Evolutionary conservation across 2,113 vertebrate genomes (phyloP).

Genomic region (Petromus typicus): DNA sequence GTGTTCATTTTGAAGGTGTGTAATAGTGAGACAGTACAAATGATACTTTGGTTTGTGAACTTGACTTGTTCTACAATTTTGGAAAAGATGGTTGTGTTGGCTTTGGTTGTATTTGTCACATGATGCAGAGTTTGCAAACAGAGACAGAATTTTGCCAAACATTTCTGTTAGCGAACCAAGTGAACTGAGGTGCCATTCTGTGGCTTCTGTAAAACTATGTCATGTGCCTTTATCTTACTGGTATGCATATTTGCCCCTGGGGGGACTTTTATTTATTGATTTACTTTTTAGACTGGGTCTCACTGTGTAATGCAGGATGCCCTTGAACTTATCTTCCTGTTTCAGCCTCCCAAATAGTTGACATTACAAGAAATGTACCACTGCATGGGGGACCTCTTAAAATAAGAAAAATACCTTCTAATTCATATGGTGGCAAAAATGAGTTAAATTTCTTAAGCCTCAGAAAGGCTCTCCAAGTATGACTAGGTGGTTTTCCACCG

Average conservation of each 20-base stretch:
- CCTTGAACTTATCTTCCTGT: background rate
- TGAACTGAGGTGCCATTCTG: background rate
- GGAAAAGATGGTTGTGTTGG: background rate
- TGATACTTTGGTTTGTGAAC: background rate
- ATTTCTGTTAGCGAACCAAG: background rate
- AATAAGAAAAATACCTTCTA: constrained; percentile 19
- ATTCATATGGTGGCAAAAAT: constrained; percentile 37
- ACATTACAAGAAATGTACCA: background rate
- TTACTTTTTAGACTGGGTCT: background rate
- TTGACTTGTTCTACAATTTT: background rate
- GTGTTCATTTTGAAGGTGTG: background rate
- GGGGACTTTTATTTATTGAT: background rate
- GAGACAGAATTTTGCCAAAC: background rate
- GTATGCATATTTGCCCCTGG: background rate
- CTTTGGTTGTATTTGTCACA: background rate
- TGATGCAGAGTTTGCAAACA: background rate
- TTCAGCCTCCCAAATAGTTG: background rate
- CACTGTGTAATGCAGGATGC: background rate
- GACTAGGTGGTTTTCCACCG: background rate
- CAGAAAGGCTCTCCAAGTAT: constrained; percentile 17
- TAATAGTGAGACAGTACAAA: background rate
- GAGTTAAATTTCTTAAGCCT: constrained; percentile 34
- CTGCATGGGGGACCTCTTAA: background rate
- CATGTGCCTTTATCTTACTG: constrained; percentile 18
- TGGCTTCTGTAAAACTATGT: background rate